phyloP scores from a whole-genome alignment of 2,888 invertebrate species.

The Lycophotia porphyrea region DNA sequence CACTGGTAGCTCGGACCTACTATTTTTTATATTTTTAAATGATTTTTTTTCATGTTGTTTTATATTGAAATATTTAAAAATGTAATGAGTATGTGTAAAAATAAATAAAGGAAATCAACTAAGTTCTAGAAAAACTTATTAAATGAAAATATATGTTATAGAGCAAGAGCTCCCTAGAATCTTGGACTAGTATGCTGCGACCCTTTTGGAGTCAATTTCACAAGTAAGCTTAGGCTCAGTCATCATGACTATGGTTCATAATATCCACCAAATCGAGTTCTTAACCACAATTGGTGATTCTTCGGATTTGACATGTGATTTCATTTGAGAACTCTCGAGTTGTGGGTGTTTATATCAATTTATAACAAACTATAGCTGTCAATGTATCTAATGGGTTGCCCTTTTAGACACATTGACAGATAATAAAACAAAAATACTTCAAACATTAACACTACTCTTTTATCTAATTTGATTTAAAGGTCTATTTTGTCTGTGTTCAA shows the following conservation, averaged over 20 bases:
- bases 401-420: too few species aligned
- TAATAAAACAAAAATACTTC: background rate
- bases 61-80: too few species aligned
- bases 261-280: background rate
- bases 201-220: background rate
- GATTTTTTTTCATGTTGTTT: too few species aligned
- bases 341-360: background rate
- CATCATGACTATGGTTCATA: background rate
- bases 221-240: background rate
- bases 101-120: too few species aligned
- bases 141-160: too few species aligned
- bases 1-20: too few species aligned
- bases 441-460: too few species aligned
- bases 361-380: background rate
- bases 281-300: background rate
- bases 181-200: background rate
- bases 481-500: background rate
- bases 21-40: too few species aligned
- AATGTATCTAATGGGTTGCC: background rate
- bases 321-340: background rate
- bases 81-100: too few species aligned
- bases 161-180: background rate
- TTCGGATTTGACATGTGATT: background rate
- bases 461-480: background rate
- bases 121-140: too few species aligned